These are phyloP conservation scores for Rhopalosiphum maidis DNA, from an alignment of 1,140 invertebrate species.

Conservation along the genomic window DNA sequence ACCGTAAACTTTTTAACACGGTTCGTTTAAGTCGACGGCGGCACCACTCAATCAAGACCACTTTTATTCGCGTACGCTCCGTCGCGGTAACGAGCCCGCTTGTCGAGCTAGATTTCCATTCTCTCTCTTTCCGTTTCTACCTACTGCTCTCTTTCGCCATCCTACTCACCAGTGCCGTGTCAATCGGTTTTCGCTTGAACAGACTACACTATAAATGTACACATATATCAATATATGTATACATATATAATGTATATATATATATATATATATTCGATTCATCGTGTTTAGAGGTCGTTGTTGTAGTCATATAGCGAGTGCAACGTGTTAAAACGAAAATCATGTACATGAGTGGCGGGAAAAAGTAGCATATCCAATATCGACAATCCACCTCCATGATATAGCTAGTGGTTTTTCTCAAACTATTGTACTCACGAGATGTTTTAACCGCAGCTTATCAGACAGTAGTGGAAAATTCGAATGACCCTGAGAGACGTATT, in stretches of 20 bases:
- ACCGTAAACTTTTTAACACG: conserved; percentile 53
- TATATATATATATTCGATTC: background rate
- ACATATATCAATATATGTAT: background rate
- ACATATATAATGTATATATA: background rate
- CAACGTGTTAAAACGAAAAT: conserved; percentile 43
- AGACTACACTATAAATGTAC: background rate
- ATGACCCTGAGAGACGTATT: background rate
- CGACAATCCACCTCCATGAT: background rate
- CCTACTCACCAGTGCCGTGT: background rate
- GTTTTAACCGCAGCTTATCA: background rate
- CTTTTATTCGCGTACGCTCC: background rate
- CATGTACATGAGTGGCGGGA: background rate
- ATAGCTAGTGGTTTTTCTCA: background rate
- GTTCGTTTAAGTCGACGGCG: conserved; percentile 49
- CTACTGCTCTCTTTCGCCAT: background rate
- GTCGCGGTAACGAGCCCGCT: conserved; percentile 49
- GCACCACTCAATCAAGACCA: conserved; percentile 51
- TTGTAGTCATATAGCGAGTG: background rate
- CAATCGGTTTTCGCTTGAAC: conserved; percentile 36
- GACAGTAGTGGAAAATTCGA: background rate
- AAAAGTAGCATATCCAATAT: background rate
- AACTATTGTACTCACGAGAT: background rate
- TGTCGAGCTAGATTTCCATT: conserved; percentile 17
- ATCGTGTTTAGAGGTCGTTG: background rate
- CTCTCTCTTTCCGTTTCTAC: background rate